Evolutionary conservation across 2,797 vertebrate species (phyloP).

Genomic region (Paedocypris micromegethes): DNA sequence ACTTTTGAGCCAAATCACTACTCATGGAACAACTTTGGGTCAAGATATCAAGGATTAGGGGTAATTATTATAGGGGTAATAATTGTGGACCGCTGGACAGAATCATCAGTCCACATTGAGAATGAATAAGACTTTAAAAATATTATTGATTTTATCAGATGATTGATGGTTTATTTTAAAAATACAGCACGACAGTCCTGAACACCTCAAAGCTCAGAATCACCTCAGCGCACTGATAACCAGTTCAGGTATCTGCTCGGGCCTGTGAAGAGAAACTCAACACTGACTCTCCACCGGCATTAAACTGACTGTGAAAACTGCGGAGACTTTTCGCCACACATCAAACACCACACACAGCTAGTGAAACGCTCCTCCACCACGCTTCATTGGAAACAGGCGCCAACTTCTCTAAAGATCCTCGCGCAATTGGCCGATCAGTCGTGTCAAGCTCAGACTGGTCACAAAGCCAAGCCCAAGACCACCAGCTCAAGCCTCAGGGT

Average conservation of each 20-base stretch:
- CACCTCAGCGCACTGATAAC: neutral
- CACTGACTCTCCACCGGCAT: neutral
- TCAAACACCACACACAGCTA: conserved; percentile 6
- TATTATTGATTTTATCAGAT: too few species aligned
- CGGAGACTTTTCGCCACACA: conserved; percentile 1
- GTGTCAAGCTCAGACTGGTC: conserved; percentile 1
- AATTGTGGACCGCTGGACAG: too few species aligned
- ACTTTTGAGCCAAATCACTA: too few species aligned
- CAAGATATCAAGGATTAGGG: too few species aligned
- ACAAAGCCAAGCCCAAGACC: conserved; percentile 7
- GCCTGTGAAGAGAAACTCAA: neutral
- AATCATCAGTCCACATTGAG: neutral
- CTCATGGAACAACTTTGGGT: too few species aligned
- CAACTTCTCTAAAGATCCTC: conserved; percentile 26
- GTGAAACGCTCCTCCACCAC: neutral
- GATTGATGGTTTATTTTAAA: too few species aligned
- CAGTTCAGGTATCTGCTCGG: conserved; percentile 1
- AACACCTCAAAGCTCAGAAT: neutral
- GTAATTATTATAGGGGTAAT: too few species aligned
- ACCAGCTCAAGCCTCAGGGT: conserved; percentile 25
- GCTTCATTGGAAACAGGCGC: conserved; percentile 37
- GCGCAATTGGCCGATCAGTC: neutral
- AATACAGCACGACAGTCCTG: too few species aligned
- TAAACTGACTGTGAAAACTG: conserved; percentile 26
- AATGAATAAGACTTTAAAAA: conserved; percentile 42